Conservation (phyloP, 2,888 invertebrate genomes). For the Drosophila recens region DNA sequence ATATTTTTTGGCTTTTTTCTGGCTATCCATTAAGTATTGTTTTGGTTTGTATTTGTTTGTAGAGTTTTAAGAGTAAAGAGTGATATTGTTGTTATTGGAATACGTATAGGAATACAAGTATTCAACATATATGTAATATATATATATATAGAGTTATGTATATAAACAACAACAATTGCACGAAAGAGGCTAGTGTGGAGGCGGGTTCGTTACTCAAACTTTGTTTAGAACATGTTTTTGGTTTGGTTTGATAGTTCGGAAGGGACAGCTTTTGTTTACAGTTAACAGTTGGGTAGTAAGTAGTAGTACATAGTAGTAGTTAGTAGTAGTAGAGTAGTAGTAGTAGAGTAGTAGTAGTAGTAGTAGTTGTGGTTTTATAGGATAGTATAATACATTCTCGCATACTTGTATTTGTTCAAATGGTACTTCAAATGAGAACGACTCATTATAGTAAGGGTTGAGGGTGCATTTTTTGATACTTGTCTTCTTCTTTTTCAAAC, state of each 20-base stretch:
- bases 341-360: no score
- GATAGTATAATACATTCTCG: slow-evolving; percentile 86
- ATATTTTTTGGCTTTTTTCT: slow-evolving; percentile 18
- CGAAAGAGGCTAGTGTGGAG: slow-evolving; percentile 72
- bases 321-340: no score
- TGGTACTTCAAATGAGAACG: slow-evolving; percentile 99
- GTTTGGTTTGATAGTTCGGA: slow-evolving; percentile 73
- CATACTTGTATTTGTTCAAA: slow-evolving; percentile 99
- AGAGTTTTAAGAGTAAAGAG: slow-evolving; percentile 45
- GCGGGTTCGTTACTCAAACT: slow-evolving; percentile 67
- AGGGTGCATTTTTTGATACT: slow-evolving; percentile 99
- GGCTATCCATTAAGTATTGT: slow-evolving; percentile 47
- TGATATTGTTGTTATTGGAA: slow-evolving; percentile 64
- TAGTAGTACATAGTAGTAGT: slow-evolving; percentile 48
- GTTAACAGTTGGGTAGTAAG: slow-evolving; percentile 56
- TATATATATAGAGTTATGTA: slow-evolving; percentile 44
- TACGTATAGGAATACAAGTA: slow-evolving; percentile 59
- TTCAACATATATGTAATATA: slow-evolving; percentile 67
- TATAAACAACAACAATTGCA: slow-evolving; percentile 78
- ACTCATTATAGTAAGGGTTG: slow-evolving; percentile 99
- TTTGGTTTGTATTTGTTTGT: slow-evolving; percentile 19
- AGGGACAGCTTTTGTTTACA: slow-evolving; percentile 62
- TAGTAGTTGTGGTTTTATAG: slow-evolving; percentile 83
- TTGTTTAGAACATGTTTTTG: slow-evolving; percentile 47
- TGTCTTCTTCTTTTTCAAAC: slow-evolving; percentile 99